phyloP scores from a whole-genome alignment of 2,888 invertebrate genomes.

The Eristalis intricaria region DNA sequence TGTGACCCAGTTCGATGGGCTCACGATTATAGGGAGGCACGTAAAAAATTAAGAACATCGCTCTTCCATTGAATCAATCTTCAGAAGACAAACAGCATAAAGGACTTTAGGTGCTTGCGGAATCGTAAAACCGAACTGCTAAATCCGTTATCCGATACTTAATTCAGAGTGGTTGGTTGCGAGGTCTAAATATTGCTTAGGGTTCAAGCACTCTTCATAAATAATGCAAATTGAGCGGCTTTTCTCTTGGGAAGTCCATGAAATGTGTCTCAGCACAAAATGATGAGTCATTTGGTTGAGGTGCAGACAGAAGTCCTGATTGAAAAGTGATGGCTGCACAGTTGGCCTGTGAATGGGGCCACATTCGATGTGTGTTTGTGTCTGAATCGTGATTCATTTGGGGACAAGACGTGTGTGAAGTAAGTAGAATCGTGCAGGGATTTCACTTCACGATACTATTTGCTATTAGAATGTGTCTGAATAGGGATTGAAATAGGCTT shows the following conservation, averaged over 20 bases:
- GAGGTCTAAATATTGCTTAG: neutral
- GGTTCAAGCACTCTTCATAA: neutral
- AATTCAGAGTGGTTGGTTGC: neutral
- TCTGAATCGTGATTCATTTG: neutral
- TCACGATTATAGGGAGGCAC: neutral
- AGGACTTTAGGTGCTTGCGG: neutral
- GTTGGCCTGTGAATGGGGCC: neutral
- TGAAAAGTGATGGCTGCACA: neutral
- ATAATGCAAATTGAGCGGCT: conserved; percentile 3
- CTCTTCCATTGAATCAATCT: conserved; percentile 11
- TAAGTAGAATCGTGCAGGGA: neutral
- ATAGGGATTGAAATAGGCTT: neutral
- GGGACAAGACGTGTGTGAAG: neutral
- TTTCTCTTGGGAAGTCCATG: neutral
- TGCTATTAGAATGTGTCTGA: neutral
- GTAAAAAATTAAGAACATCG: neutral
- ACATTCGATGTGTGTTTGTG: neutral
- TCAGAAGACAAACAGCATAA: conserved; percentile 4
- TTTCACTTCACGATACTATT: neutral
- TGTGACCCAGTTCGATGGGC: neutral
- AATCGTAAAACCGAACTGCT: conserved; percentile 16
- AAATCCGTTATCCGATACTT: conserved; percentile 10
- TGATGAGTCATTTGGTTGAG: neutral
- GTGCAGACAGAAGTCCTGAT: neutral
- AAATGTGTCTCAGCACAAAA: neutral